phyloP scores from a whole-genome alignment of 2,888 invertebrate genomes.

The Patella depressa region DNA sequence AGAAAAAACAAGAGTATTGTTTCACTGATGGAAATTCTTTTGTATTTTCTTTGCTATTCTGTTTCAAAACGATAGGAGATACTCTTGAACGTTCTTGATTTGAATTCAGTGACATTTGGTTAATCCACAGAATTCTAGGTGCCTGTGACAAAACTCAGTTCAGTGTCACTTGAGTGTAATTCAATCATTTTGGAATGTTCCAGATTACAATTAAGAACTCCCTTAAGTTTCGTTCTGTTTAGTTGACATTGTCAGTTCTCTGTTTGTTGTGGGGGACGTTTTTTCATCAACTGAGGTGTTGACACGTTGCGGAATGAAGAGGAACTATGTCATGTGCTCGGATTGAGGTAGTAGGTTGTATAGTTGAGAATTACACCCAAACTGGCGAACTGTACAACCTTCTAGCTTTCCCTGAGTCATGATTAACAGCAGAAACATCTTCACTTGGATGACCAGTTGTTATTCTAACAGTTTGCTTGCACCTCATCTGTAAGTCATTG shows the following conservation, averaged over 20 bases:
- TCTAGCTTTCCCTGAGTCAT: conserved; percentile 88
- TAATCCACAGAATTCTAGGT: no score
- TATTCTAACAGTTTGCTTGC: no score
- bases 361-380: conserved; percentile 93
- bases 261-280: not conserved
- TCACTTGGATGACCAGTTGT: no score
- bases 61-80: no score
- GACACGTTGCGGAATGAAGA: no score
- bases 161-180: no score
- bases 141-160: no score
- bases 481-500: no score
- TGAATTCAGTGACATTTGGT: no score
- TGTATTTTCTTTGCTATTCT: not conserved
- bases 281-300: no score
- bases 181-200: no score
- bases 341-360: conserved; percentile 99
- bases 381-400: conserved; percentile 95
- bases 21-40: not conserved
- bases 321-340: conserved; percentile 43
- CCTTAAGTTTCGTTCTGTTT: not conserved
- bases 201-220: not conserved
- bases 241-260: not conserved
- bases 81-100: no score
- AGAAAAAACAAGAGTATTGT: not conserved
- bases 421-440: conserved; percentile 64